These are phyloP conservation scores for Danaus chrysippus DNA, from an alignment of 2,888 invertebrate genomes.

Conservation along the genomic window DNA sequence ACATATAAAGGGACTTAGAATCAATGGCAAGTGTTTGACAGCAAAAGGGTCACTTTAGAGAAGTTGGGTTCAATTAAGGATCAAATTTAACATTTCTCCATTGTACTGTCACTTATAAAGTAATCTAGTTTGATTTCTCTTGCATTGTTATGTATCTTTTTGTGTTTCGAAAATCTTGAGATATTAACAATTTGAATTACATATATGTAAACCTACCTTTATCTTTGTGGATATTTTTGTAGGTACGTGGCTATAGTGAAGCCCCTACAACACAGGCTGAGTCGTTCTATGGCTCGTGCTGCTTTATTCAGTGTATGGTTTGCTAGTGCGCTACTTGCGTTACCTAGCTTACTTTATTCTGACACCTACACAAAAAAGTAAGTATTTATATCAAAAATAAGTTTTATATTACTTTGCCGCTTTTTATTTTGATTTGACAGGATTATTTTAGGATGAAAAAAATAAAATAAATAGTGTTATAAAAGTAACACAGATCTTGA, in stretches of 20 bases:
- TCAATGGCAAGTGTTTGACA: constrained; percentile 1
- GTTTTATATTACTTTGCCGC: not conserved
- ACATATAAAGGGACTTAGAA: not conserved
- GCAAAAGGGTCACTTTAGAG: not conserved
- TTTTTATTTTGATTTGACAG: not conserved
- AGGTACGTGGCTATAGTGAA: constrained; percentile 90
- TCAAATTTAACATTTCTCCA: not conserved
- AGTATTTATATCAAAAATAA: constrained; percentile 37
- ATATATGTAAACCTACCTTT: not conserved
- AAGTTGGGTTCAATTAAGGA: not conserved
- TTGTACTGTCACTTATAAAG: not conserved
- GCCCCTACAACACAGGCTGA: constrained; percentile 90
- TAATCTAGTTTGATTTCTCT: not conserved
- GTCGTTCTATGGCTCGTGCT: constrained; percentile 85
- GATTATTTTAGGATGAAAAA: too few species aligned
- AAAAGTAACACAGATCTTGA: too few species aligned
- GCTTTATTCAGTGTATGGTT: constrained; percentile 89
- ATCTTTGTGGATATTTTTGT: too few species aligned
- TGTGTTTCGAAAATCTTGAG: too few species aligned
- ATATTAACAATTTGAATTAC: too few species aligned
- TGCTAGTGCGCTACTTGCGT: constrained; percentile 84
- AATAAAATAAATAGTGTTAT: too few species aligned
- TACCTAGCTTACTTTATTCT: constrained; percentile 89
- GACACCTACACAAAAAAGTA: constrained; percentile 86
- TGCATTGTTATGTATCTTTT: too few species aligned